Conservation (phyloP, 2,113 vertebrate genomes). For the Panurus biarmicus region DNA sequence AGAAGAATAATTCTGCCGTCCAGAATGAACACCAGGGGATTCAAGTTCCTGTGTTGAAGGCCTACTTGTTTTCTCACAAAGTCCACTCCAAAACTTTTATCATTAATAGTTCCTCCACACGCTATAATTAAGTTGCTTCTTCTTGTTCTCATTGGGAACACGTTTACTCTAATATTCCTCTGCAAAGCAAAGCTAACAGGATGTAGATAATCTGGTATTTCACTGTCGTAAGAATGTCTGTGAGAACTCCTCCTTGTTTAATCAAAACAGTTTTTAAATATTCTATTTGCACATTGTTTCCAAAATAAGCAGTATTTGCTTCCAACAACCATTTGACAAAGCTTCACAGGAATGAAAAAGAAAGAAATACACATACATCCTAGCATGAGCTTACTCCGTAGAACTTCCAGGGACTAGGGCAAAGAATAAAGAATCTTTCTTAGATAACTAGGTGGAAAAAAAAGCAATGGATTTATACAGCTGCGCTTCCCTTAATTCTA, state of each 20-base stretch:
- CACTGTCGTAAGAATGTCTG: accelerated
- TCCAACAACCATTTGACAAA: neutral
- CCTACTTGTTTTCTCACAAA: neutral
- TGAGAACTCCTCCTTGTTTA: neutral
- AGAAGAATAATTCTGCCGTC: constrained; percentile 14
- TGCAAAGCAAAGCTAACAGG: neutral
- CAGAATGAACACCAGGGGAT: neutral
- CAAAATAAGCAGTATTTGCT: neutral
- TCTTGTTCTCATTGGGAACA: neutral
- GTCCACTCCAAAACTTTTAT: neutral
- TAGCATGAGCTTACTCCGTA: neutral
- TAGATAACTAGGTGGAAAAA: constrained; percentile 13
- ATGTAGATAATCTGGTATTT: neutral
- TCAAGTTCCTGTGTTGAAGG: neutral
- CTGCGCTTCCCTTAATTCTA: constrained; percentile 33
- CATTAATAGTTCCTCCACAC: neutral
- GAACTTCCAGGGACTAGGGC: neutral
- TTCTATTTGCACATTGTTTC: neutral
- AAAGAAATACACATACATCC: neutral
- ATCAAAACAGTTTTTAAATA: neutral
- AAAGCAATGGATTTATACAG: constrained; percentile 44
- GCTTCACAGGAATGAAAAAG: neutral
- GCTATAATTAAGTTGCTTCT: neutral
- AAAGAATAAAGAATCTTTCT: constrained; percentile 49
- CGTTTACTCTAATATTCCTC: neutral